phyloP scores from a whole-genome alignment of 2,888 invertebrate genomes.

The Melieria omissa region DNA sequence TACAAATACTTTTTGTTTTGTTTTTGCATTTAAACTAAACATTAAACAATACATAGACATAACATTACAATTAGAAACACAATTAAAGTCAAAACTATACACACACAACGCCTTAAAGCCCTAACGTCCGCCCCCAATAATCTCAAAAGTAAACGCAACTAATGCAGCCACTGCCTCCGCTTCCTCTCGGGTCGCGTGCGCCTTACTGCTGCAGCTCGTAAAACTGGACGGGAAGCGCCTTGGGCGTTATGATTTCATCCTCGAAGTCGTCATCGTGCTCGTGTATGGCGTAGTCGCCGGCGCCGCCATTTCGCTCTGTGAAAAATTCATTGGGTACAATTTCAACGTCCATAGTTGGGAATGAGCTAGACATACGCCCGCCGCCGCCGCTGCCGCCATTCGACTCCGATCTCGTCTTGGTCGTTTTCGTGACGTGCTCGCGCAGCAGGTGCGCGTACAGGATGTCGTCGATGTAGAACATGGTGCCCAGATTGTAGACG shows the following conservation, averaged over 20 bases:
- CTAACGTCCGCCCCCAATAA: not conserved
- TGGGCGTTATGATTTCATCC: constrained; percentile 67
- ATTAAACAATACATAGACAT: not conserved
- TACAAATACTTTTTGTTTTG: too few species aligned
- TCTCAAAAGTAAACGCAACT: not conserved
- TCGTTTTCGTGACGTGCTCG: constrained; percentile 58
- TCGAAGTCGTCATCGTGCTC: constrained; percentile 65
- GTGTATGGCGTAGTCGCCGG: constrained; percentile 58
- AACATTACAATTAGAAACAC: not conserved
- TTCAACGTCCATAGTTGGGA: constrained; percentile 62
- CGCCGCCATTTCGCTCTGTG: constrained; percentile 60
- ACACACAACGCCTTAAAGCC: not conserved
- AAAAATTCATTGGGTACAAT: constrained; percentile 65
- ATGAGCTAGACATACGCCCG: constrained; percentile 42
- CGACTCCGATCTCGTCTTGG: constrained; percentile 55
- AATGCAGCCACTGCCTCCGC: not conserved
- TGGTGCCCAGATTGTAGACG: constrained; percentile 74
- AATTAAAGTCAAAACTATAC: constrained; percentile 1
- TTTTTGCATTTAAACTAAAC: too few species aligned
- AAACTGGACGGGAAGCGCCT: constrained; percentile 66
- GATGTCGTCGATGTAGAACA: constrained; percentile 73
- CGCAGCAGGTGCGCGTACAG: constrained; percentile 68
- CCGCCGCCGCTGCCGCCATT: constrained; percentile 51
- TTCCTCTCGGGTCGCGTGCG: not conserved
- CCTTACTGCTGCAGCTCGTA: constrained; percentile 63